Conservation (phyloP, 2,113 vertebrate genomes). For the Pedionomus torquatus region DNA sequence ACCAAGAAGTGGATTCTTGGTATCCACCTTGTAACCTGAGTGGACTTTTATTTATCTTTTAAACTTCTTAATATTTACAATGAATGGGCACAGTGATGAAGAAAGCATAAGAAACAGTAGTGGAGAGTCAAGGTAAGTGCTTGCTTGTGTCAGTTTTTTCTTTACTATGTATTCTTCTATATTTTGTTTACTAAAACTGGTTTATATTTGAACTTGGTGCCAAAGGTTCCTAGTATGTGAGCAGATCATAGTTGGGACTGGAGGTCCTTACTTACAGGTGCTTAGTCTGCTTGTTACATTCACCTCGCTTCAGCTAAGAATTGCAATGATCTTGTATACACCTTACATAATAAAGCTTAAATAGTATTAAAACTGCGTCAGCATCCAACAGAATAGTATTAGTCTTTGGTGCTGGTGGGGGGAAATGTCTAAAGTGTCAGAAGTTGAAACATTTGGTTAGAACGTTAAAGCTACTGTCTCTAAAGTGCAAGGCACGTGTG, state of each 20-base stretch:
- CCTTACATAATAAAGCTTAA: not conserved
- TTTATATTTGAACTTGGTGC: not conserved
- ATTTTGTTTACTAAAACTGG: not conserved
- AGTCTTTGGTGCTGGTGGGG: not conserved
- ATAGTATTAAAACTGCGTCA: not conserved
- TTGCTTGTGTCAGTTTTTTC: not conserved
- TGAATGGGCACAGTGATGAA: slow-evolving; percentile 97
- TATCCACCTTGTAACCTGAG: slow-evolving; percentile 59
- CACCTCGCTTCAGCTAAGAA: not conserved
- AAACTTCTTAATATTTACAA: slow-evolving; percentile 78
- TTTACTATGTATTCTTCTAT: not conserved
- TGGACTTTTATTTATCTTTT: slow-evolving; percentile 74
- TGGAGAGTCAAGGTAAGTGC: slow-evolving; percentile 91
- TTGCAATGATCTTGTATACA: not conserved
- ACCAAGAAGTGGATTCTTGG: slow-evolving; percentile 52
- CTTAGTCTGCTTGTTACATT: not conserved
- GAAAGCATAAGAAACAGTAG: slow-evolving; percentile 95
- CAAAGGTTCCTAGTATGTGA: not conserved
- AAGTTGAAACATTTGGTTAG: not conserved
- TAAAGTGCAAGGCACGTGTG: not conserved
- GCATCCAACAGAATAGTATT: not conserved
- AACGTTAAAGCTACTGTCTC: not conserved
- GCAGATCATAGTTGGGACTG: not conserved
- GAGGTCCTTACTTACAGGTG: not conserved
- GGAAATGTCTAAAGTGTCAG: not conserved